Conservation (phyloP, 2,113 vertebrate species). For the Etheostoma spectabile region DNA sequence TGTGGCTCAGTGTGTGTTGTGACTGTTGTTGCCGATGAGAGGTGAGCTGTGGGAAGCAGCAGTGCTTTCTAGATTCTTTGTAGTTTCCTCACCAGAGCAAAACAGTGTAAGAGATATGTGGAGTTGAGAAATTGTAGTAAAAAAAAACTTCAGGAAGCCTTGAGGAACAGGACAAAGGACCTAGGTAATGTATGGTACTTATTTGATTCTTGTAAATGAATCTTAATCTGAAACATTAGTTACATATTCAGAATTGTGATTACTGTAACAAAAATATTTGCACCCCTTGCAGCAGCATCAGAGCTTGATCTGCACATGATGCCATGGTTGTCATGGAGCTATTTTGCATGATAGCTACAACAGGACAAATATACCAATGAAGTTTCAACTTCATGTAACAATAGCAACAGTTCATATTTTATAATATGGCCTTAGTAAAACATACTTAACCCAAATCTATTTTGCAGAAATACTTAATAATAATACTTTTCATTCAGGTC, state of each 20-base stretch:
- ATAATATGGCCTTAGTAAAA: not conserved
- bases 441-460: not conserved
- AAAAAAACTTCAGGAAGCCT: slow-evolving; percentile 19
- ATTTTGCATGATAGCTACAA: not conserved
- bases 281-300: not conserved
- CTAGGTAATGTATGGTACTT: not conserved
- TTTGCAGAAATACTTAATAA: not conserved
- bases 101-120: slow-evolving; percentile 46
- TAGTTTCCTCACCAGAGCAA: slow-evolving; percentile 58
- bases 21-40: slow-evolving; percentile 58
- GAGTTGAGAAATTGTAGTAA: slow-evolving; percentile 33
- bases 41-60: slow-evolving; percentile 58
- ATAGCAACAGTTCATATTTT: not conserved
- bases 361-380: not conserved
- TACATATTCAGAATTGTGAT: not conserved
- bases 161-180: not conserved
- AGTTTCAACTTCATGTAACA: not conserved
- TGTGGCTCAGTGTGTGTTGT: slow-evolving; percentile 28
- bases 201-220: not conserved
- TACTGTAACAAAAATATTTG: not conserved
- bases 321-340: not conserved
- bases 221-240: not conserved
- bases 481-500: no score
- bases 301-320: not conserved
- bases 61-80: slow-evolving; percentile 59